Evolutionary conservation across 2,113 vertebrate species (phyloP), one percentile per base, ranked within the genome.

Genomic region (Cavia aperea): DNA sequence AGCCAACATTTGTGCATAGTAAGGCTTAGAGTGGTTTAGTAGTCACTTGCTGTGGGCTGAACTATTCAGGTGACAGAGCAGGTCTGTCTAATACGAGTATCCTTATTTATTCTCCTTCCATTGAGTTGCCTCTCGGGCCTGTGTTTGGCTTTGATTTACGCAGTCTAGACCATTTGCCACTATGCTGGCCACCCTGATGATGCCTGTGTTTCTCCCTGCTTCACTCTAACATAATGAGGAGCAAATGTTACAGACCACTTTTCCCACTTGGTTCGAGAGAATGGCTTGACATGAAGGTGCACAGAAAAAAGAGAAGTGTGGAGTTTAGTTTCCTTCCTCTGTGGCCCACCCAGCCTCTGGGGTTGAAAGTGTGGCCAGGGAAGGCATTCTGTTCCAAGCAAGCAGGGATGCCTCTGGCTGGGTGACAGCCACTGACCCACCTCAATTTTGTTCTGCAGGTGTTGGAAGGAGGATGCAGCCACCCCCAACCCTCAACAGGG

Each of bases 371-470:
- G 1, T 2, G 31, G 85, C 78, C 31, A 1, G 23, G 87, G 90
- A 94, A 92, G 62, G 83, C 65, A 1, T 62, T 81, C 72, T 82
- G 81, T 93, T 97, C 95, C 4, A 8, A 31, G 39, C 73, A 87
- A 49, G 73, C 83, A 46, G 73, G 84, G 89, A 75, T 81, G 90
- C 51, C 90, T 96, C 95, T 94, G 96, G 95, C 94, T 75, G 84
- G 89, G 49, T 70, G 77, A 93, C 85, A 86, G 87, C 91, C 78
- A 7, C 65, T 12, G 92, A 65, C 95, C 85, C 94, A 94, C 95
- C 96, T 97, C 91, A 2, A 56, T 92, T 87, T 82, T 86, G 83
- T 66, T 88, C 84, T 95, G 95, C 96, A 96, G 94, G 93, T 96
- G 96, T 85, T 94, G 89, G 91, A 73, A 95, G 93, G 89, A 87